phyloP scores from a whole-genome alignment of 2,797 vertebrate genomes.

The Florisuga fusca region DNA sequence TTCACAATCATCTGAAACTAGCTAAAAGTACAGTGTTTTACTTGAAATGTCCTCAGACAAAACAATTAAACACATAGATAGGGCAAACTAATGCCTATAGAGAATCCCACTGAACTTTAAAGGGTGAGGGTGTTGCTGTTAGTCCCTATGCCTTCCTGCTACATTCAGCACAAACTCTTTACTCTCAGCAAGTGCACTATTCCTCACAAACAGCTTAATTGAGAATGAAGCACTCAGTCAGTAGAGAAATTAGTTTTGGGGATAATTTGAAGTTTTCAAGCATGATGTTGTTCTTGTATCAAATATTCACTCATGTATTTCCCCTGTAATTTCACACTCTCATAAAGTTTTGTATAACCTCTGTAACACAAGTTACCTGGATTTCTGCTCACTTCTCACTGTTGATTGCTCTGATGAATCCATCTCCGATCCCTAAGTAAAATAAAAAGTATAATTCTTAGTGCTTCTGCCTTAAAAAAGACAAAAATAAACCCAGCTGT shows the following conservation, averaged over 20 bases:
- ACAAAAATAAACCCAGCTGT: neutral
- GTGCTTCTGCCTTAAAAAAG: neutral
- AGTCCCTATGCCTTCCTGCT: neutral
- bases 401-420: slow-evolving; percentile 62
- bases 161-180: neutral
- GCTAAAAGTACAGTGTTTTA: neutral
- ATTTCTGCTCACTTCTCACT: slow-evolving; percentile 73
- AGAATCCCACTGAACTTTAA: neutral
- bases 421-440: slow-evolving; percentile 62
- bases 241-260: neutral
- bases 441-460: neutral
- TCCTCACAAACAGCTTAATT: neutral
- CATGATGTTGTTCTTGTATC: neutral
- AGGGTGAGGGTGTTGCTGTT: neutral
- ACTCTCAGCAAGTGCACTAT: neutral
- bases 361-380: slow-evolving; percentile 54
- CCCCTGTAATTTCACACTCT: neutral
- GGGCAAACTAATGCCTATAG: neutral
- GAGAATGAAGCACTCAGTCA: neutral
- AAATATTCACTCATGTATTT: neutral
- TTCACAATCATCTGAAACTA: neutral
- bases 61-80: neutral
- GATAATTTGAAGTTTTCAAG: neutral
- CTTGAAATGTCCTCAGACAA: neutral
- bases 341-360: neutral